Evolutionary conservation across 92 coral and sea anemone genomes (phyloP).

Genomic region (Ricordea florida): DNA sequence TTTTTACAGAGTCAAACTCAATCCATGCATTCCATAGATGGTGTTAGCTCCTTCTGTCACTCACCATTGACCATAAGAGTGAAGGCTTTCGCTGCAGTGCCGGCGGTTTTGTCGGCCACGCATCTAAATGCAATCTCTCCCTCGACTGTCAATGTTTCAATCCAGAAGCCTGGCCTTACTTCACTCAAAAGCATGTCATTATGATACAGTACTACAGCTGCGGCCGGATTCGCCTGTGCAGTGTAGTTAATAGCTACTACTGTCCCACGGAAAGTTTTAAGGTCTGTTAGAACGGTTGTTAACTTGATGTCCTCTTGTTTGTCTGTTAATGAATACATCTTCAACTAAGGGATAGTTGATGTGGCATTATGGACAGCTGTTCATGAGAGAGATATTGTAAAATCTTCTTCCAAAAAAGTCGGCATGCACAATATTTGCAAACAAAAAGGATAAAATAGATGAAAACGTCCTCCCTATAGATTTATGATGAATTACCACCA

Average conservation of each 20-base stretch:
- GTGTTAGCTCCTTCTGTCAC: not conserved
- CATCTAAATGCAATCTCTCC: conserved; percentile 31
- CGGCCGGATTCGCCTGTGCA: conserved; percentile 26
- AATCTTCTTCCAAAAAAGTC: too few species aligned
- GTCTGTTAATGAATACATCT: too few species aligned
- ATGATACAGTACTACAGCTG: conserved; percentile 6
- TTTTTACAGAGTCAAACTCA: too few species aligned
- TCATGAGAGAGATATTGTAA: too few species aligned
- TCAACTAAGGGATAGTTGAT: too few species aligned
- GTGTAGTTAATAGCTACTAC: conserved; percentile 19
- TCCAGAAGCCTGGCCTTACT: not conserved
- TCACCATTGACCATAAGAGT: conserved; percentile 26
- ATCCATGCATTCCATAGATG: too few species aligned
- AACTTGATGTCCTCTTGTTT: not conserved
- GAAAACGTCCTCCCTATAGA: too few species aligned
- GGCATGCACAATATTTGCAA: too few species aligned
- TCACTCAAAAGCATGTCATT: not conserved
- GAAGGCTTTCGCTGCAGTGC: conserved; percentile 7
- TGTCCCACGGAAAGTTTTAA: not conserved
- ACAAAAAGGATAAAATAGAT: too few species aligned
- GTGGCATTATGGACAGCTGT: too few species aligned
- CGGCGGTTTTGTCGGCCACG: conserved; percentile 27
- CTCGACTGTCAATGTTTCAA: not conserved
- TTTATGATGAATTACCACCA: too few species aligned
- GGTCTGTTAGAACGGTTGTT: not conserved